phyloP scores from a whole-genome alignment of 2,113 vertebrate genomes.

The Spea multiplicata region DNA sequence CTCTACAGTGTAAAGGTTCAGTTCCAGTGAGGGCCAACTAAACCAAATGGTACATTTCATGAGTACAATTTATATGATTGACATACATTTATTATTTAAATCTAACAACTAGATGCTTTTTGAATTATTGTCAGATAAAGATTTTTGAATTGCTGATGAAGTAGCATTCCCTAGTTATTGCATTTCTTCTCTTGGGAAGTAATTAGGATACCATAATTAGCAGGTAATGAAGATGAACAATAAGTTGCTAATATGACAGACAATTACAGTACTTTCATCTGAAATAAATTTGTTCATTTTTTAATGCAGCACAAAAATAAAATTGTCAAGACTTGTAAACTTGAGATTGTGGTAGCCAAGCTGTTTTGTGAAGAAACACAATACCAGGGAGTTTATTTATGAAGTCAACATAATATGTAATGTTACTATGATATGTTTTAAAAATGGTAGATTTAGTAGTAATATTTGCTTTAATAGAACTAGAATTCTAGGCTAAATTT shows the following conservation, averaged over 20 bases:
- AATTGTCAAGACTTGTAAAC: conserved; percentile 20
- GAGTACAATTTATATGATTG: conserved; percentile 18
- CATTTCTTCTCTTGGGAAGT: conserved; percentile 29
- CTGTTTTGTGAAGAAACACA: too few species aligned
- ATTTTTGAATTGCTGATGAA: conserved; percentile 31
- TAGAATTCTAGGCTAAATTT: too few species aligned
- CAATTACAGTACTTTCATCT: conserved; percentile 27
- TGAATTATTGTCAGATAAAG: conserved; percentile 20
- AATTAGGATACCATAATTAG: conserved; percentile 40
- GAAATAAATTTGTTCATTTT: conserved; percentile 28
- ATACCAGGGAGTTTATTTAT: too few species aligned
- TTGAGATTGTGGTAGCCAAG: background rate
- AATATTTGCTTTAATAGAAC: too few species aligned
- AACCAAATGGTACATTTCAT: background rate
- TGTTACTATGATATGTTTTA: too few species aligned
- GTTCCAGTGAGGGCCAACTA: background rate
- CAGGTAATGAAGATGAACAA: conserved; percentile 43
- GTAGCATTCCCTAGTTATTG: conserved; percentile 28
- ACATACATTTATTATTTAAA: conserved; percentile 21
- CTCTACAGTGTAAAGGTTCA: background rate
- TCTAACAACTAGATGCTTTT: conserved; percentile 28
- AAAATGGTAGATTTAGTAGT: too few species aligned
- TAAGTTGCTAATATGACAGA: conserved; percentile 40
- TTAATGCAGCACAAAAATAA: background rate
- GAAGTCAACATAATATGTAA: too few species aligned